Evolutionary conservation across 2,888 invertebrate genomes (phyloP).

Genomic region (Seira musarum): DNA sequence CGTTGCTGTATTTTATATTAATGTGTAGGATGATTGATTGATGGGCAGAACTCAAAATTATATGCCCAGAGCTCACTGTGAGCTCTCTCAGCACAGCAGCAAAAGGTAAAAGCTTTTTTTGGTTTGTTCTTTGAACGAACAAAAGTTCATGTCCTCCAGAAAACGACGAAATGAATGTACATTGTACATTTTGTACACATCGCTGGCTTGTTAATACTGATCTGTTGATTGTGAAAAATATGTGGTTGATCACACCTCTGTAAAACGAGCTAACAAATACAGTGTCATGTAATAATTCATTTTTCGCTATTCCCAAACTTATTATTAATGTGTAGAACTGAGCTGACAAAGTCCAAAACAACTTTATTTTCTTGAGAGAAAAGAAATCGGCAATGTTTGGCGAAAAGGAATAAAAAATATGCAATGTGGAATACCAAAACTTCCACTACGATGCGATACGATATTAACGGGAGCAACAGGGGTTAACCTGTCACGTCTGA

Average conservation of each 20-base stretch:
- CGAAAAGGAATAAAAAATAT: slow-evolving; percentile 19
- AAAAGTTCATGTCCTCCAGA: not conserved
- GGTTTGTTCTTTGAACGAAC: not conserved
- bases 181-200: no score
- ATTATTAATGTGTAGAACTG: no score
- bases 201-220: no score
- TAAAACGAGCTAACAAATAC: slow-evolving; percentile 11
- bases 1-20: no score
- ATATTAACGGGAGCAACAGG: no score
- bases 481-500: slow-evolving; percentile 42
- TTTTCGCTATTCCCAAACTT: no score
- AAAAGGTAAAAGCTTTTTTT: slow-evolving; percentile 8
- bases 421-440: no score
- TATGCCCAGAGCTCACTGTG: slow-evolving; percentile 2
- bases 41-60: slow-evolving; percentile 35
- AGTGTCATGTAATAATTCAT: not conserved
- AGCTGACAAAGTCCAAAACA: slow-evolving; percentile 20
- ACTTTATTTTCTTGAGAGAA: not conserved
- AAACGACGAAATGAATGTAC: no score
- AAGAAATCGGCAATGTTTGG: not conserved
- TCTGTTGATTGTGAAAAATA: slow-evolving; percentile 29
- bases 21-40: slow-evolving; percentile 55
- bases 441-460: no score
- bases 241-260: slow-evolving; percentile 16
- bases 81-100: no score